Evolutionary conservation across 2,113 vertebrate species (phyloP), one percentile per base, ranked within the genome.

Genomic region (Noctilio leporinus): DNA sequence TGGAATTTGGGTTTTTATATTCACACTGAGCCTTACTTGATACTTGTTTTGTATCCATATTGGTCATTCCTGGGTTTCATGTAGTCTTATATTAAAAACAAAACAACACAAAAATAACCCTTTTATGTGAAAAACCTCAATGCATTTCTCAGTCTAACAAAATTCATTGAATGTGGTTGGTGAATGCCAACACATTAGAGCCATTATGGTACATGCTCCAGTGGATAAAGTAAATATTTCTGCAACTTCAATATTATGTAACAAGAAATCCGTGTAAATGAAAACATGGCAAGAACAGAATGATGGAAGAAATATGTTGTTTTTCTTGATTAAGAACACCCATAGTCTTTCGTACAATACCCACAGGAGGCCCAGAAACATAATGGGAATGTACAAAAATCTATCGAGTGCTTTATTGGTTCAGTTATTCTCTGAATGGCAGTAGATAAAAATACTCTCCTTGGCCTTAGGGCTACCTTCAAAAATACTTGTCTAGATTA

Each of bases 381-480:
- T 97, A 98, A 97, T 95, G 67, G 86, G 86, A 96, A 93, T 96
- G 78, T 97, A 53, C 59, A 96, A 94, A 94, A 91, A 93, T 94
- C 96, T 93, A 96, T 93, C 15, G 73, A 97, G 81, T 96, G 76
- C 85, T 98, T 98, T 98, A 98, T 97, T 96, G 96, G 94, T 89
- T 97, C 92, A 94, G 89, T 95, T 98, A 97, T 97, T 94, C 96
- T 94, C 89, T 89, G 89, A 97, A 95, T 96, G 93, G 96, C 92
- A 98, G 95, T 95, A 89, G 96, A 97, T 97, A 98, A 97, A 98
- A 98, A 98, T 97, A 98, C 96, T 98, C 96, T 97, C 88, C 91
- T 96, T 98, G 97, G 97, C 98, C 97, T 97, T 92, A 95, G 96
- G 98, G 97, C 88, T 96, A 82, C 95, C 96, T 98, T 97, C 89